Base-by-base conservation (phyloP, 2,797 vertebrate genomes). In the Erithacus rubecula region DNA sequence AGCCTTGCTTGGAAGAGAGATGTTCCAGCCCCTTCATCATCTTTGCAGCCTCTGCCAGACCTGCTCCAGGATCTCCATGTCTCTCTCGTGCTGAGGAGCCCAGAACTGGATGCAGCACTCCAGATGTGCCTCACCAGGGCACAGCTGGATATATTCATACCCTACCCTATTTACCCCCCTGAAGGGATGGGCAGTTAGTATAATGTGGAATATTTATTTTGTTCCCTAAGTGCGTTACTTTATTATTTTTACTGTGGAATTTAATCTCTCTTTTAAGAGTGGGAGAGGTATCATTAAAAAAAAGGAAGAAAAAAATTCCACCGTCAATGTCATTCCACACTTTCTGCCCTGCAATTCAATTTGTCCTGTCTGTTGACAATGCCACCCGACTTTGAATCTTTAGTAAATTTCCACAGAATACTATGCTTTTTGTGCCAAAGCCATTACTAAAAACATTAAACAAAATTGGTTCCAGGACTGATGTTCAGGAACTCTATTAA, bases 401-500 rank as follows among this genome's bases (percentile, higher is more conserved):
- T 21, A 70, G 56, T 62, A 71, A 71, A 69, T 94, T 83, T 83
- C 34, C 68, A 88, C 32, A 81, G 82, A 86, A 77, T 68, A 37
- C 30, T 39, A 36, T 0, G 2, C 2, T 49, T 92, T 74, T 64
- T 55, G 44, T 95, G 79, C 82, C 91, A 95, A 96, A 91, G 29
- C 84, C 85, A 70, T 87, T 87, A 87, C 69, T 71, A 69, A 94
- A 94, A 94, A 91, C 83, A 85, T 95, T 93, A 88, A 92, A 87
- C n/a, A 96, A 89, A 68, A 91, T 85, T 89, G 58, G 69, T 90
- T 96, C 85, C 85, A 93, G 90, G 87, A 92, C 30, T 78, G 79
- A 86, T 92, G 84, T 30, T 93, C 89, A 86, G 89, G 76, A 96
- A 87, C 79, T 96, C 72, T 78, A 90, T 95, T 94, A 95, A 96